Evolutionary conservation across 1,140 invertebrate species (phyloP).

Genomic region (Papilio polytes): DNA sequence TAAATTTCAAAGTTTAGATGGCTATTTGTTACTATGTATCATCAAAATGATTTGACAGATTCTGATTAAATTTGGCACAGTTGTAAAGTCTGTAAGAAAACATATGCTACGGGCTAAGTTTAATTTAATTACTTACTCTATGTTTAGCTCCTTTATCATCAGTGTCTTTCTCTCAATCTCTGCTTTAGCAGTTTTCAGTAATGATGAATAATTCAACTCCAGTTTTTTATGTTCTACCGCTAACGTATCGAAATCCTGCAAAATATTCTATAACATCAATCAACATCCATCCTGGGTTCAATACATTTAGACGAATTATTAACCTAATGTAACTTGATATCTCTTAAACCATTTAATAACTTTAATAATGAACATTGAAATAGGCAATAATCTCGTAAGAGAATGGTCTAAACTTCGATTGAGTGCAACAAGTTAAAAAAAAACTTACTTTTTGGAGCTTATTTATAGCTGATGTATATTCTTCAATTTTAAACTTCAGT

Average conservation of each 20-base stretch:
- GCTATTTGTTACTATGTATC: too few relatives aligned
- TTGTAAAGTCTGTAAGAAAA: too few relatives aligned
- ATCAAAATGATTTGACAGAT: too few relatives aligned
- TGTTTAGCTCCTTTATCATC: slow-evolving; percentile 68
- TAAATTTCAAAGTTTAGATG: too few relatives aligned
- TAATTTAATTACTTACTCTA: slow-evolving; percentile 59
- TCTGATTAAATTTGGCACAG: too few relatives aligned
- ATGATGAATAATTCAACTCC: slow-evolving; percentile 71
- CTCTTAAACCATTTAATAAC: too few relatives aligned
- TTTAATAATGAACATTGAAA: not conserved
- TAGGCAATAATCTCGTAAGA: not conserved
- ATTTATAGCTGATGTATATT: slow-evolving; percentile 55
- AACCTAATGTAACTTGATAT: too few relatives aligned
- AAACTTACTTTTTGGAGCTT: slow-evolving; percentile 73
- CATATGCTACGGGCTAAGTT: too few relatives aligned
- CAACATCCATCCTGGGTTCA: slow-evolving; percentile 59
- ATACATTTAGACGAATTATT: not conserved
- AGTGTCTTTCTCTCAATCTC: slow-evolving; percentile 75
- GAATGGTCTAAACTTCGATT: not conserved
- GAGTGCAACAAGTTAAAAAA: not conserved
- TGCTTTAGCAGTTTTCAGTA: slow-evolving; percentile 70
- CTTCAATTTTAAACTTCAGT: slow-evolving; percentile 64
- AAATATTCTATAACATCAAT: slow-evolving; percentile 79
- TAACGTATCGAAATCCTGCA: slow-evolving; percentile 76
- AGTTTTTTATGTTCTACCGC: slow-evolving; percentile 66